phyloP scores from a whole-genome alignment of 2,797 vertebrate species.

The Peromyscus aztecus region DNA sequence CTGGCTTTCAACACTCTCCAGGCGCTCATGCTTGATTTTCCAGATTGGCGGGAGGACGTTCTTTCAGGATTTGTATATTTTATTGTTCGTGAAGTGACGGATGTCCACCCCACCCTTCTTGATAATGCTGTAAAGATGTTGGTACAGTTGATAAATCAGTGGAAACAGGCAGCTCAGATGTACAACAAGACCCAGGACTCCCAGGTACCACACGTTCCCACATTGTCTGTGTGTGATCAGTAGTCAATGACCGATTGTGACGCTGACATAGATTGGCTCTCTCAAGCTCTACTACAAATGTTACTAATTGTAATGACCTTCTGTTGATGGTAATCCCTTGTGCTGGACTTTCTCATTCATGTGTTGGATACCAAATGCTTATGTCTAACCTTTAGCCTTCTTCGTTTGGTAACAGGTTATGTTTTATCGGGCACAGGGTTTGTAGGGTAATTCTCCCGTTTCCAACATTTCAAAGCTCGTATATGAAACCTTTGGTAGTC shows the following conservation, averaged over 20 bases:
- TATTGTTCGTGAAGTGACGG: conserved; percentile 97
- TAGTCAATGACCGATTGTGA: background rate
- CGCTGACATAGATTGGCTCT: background rate
- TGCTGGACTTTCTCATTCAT: background rate
- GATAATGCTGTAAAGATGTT: conserved; percentile 99
- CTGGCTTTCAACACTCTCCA: conserved; percentile 99
- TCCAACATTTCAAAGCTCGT: background rate
- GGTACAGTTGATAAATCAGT: conserved; percentile 97
- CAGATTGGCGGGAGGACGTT: conserved; percentile 98
- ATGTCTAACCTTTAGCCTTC: background rate
- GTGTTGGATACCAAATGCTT: background rate
- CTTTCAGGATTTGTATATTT: conserved; percentile 99
- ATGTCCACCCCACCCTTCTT: conserved; percentile 96
- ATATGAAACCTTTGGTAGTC: background rate
- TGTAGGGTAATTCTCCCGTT: background rate
- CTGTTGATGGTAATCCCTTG: background rate
- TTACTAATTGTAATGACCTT: background rate
- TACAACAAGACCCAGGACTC: conserved; percentile 94
- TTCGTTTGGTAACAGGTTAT: conserved; percentile 4
- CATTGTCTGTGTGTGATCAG: background rate
- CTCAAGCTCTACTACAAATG: background rate
- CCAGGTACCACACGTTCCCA: conserved; percentile 88
- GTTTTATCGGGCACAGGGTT: background rate
- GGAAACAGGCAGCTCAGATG: conserved; percentile 96
- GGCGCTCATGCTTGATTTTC: conserved; percentile 98